These are phyloP conservation scores for Metopia argyrocephala DNA, from an alignment of 2,888 invertebrate genomes.

Conservation along the genomic window DNA sequence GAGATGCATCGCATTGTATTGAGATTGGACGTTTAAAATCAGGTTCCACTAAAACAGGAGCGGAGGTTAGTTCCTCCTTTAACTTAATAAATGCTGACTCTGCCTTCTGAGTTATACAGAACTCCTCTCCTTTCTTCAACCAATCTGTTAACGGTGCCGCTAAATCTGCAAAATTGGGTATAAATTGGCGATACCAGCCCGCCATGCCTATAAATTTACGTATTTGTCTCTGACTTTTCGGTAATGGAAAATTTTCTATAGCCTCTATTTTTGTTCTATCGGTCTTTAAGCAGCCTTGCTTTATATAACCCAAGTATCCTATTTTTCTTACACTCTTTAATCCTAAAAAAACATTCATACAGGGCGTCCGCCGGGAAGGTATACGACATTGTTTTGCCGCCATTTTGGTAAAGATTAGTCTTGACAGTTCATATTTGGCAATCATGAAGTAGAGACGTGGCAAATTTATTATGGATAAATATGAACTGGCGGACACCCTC, in stretches of 20 bases:
- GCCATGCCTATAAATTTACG: slow-evolving; percentile 44
- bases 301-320: slow-evolving; percentile 30
- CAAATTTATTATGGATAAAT: too few species aligned
- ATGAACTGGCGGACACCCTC: too few species aligned
- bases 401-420: too few species aligned
- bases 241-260: slow-evolving; percentile 25
- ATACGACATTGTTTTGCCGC: too few species aligned
- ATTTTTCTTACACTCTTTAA: slow-evolving; percentile 13
- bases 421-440: too few species aligned
- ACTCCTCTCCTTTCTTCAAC: neutral
- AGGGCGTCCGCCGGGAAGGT: too few species aligned
- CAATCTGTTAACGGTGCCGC: slow-evolving; percentile 20
- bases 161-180: slow-evolving; percentile 16
- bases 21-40: slow-evolving; percentile 30
- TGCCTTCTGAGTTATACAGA: slow-evolving; percentile 13
- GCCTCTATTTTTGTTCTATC: slow-evolving; percentile 20
- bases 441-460: too few species aligned
- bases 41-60: slow-evolving; percentile 33
- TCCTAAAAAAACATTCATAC: too few species aligned
- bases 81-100: slow-evolving; percentile 24
- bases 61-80: slow-evolving; percentile 13
- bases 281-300: slow-evolving; percentile 19
- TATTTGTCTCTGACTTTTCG: neutral
- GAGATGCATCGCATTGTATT: slow-evolving; percentile 37
- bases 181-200: slow-evolving; percentile 42